phyloP scores from a whole-genome alignment of 2,113 vertebrate species.

The Chloropsis cyanopogon region DNA sequence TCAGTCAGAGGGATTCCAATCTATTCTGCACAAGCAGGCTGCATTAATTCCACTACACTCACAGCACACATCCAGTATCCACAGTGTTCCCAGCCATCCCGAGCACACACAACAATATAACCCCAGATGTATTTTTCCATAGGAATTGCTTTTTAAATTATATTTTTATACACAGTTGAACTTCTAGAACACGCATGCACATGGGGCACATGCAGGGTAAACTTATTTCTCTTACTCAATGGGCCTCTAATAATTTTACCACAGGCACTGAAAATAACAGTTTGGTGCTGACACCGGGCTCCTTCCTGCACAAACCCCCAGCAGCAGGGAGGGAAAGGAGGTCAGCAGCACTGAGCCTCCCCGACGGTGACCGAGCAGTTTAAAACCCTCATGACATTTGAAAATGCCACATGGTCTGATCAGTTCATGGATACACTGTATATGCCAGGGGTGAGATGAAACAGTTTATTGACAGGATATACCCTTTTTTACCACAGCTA shows the following conservation, averaged over 20 bases:
- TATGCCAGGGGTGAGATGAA: neutral
- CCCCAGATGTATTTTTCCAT: neutral
- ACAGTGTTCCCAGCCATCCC: neutral
- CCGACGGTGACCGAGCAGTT: rapidly evolving
- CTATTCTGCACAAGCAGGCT: neutral
- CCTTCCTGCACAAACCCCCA: neutral
- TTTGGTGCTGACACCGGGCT: rapidly evolving
- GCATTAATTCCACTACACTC: neutral
- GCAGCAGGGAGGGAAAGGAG: neutral
- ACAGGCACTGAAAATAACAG: neutral
- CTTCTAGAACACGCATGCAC: neutral
- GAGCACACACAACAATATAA: neutral
- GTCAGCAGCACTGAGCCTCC: neutral
- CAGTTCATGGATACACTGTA: neutral
- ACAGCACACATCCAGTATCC: neutral
- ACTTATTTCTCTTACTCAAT: neutral
- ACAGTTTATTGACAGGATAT: neutral
- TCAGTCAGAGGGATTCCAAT: neutral
- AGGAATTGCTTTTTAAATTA: neutral
- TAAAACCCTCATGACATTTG: neutral
- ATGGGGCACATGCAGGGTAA: neutral
- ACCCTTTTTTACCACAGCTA: neutral
- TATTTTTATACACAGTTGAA: neutral
- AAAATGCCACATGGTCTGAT: neutral
- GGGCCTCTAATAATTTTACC: neutral